Evolutionary conservation across 2,888 invertebrate genomes (phyloP).

Genomic region (Polydesmus complanatus): DNA sequence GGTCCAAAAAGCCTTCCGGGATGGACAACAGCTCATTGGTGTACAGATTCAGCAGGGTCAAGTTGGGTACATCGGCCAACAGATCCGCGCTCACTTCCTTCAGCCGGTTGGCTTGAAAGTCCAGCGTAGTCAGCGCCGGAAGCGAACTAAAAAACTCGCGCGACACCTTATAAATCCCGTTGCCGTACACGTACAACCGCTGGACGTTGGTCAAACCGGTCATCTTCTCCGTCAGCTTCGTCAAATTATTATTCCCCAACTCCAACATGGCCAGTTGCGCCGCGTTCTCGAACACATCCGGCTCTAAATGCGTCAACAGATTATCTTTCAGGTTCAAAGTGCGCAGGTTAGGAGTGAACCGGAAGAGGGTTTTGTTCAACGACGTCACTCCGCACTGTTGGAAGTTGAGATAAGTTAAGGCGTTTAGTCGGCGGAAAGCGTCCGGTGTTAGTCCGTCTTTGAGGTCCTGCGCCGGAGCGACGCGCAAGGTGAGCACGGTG

Average conservation of each 20-base stretch:
- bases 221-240: slow-evolving; percentile 46
- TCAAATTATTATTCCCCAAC: slow-evolving; percentile 50
- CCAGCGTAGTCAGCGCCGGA: slow-evolving; percentile 47
- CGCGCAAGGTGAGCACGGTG: background rate
- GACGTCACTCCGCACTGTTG: background rate
- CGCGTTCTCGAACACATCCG: slow-evolving; percentile 46
- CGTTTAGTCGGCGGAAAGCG: background rate
- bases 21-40: slow-evolving; percentile 21
- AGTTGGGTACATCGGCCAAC: slow-evolving; percentile 23
- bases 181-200: slow-evolving; percentile 24
- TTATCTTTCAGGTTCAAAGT: slow-evolving; percentile 8
- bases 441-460: background rate
- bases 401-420: slow-evolving; percentile 4
- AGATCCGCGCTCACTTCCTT: slow-evolving; percentile 21
- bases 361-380: slow-evolving; percentile 9
- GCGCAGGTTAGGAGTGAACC: slow-evolving; percentile 6
- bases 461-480: background rate
- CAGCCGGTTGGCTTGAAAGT: slow-evolving; percentile 36
- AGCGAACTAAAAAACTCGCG: slow-evolving; percentile 27
- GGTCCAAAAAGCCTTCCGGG: slow-evolving; percentile 17
- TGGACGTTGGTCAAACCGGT: slow-evolving; percentile 34
- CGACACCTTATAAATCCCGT: slow-evolving; percentile 20
- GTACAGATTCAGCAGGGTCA: slow-evolving; percentile 24
- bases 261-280: slow-evolving; percentile 48
- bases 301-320: slow-evolving; percentile 33